A percentile compares a stretch with the other conserved stretches of the same genome.
phyloP scores from a whole-genome alignment of 2,888 invertebrate species.

The Scelioninae gen. 1 region DNA sequence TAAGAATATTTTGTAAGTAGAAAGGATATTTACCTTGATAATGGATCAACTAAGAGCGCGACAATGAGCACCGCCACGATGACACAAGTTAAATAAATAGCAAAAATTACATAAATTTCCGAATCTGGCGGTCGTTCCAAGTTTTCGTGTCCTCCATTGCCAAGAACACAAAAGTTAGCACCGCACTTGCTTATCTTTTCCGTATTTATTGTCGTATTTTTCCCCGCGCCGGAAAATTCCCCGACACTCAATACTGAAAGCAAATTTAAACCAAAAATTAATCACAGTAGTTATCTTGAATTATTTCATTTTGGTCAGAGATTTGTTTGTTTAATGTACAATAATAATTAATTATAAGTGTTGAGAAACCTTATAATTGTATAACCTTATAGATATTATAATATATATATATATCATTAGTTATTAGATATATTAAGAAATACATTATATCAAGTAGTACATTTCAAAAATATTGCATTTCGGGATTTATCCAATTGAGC shows the following conservation, averaged over 20 bases:
- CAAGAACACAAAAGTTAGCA: conserved; percentile 92
- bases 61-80: conserved; percentile 94
- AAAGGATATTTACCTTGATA: conserved; percentile 88
- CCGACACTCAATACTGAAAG: conserved; percentile 90
- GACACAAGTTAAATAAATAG: conserved; percentile 95
- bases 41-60: conserved; percentile 94
- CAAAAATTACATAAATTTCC: conserved; percentile 94
- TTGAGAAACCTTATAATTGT: too few relatives aligned
- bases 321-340: not conserved
- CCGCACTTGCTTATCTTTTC: conserved; percentile 88
- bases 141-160: conserved; percentile 89
- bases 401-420: too few relatives aligned
- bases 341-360: too few relatives aligned
- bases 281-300: not conserved
- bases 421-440: too few relatives aligned
- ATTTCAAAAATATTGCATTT: too few relatives aligned
- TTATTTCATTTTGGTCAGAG: too few relatives aligned
- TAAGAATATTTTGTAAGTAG: conserved; percentile 7
- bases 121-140: conserved; percentile 92
- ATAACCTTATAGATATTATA: too few relatives aligned
- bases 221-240: conserved; percentile 86
- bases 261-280: conserved; percentile 12
- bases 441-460: too few relatives aligned
- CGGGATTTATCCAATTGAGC: too few relatives aligned
- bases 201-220: conserved; percentile 82